Percentiles rank a stretch among this genome's conserved stretches.
Conservation (phyloP, 2,888 invertebrate species). For the Scaptomyza polygonia region DNA sequence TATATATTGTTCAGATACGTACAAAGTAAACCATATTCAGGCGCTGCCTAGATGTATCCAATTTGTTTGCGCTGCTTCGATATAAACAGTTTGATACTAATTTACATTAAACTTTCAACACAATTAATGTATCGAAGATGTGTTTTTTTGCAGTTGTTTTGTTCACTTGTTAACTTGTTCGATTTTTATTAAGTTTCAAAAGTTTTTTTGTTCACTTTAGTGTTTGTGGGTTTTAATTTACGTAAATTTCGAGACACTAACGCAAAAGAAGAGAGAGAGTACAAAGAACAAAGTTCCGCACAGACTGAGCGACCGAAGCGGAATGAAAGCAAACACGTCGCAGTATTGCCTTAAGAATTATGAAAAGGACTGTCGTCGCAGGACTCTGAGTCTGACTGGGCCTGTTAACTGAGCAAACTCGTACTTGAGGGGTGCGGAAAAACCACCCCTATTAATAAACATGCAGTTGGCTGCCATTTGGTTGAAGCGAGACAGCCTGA, state of each 20-base stretch:
- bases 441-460: slow-evolving; percentile 39
- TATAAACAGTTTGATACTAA: slow-evolving; percentile 9
- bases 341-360: slow-evolving; percentile 80
- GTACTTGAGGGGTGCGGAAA: slow-evolving; percentile 38
- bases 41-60: slow-evolving; percentile 75
- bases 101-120: slow-evolving; percentile 22
- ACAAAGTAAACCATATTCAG: slow-evolving; percentile 83
- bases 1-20: slow-evolving; percentile 59
- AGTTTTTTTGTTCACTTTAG: slow-evolving; percentile 2
- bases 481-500: slow-evolving; percentile 54
- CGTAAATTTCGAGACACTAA: slow-evolving; percentile 3
- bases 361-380: slow-evolving; percentile 62
- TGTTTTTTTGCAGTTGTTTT: slow-evolving; percentile 1
- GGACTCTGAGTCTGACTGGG: slow-evolving; percentile 42
- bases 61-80: slow-evolving; percentile 43
- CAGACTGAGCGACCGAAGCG: slow-evolving; percentile 81
- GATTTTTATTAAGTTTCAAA: slow-evolving; percentile 3
- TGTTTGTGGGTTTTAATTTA: background rate
- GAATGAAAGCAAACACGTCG: slow-evolving; percentile 77
- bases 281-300: slow-evolving; percentile 62
- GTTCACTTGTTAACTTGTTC: slow-evolving; percentile 57
- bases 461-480: slow-evolving; percentile 18
- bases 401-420: slow-evolving; percentile 69
- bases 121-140: background rate
- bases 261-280: slow-evolving; percentile 27